Percentiles rank a stretch among this genome's conserved stretches.
phyloP scores from a whole-genome alignment of 2,888 invertebrate species.

The Cosmopolites sordidus region DNA sequence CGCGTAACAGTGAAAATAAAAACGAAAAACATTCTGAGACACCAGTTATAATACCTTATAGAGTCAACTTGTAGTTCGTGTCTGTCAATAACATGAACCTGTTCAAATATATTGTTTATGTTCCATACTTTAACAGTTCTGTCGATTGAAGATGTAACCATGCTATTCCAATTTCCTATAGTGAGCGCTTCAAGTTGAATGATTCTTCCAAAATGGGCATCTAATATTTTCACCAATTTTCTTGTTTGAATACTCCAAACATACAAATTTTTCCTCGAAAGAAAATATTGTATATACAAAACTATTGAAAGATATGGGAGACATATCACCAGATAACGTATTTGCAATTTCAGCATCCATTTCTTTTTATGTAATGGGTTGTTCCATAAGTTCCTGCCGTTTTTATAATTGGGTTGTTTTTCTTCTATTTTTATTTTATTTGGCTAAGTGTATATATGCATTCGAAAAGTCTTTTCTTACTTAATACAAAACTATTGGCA shows the following conservation, averaged over 20 bases:
- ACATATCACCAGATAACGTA: too few species aligned
- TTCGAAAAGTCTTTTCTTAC: too few species aligned
- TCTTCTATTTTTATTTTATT: too few species aligned
- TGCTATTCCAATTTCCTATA: conserved; percentile 86
- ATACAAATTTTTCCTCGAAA: conserved; percentile 73
- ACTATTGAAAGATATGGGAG: too few species aligned
- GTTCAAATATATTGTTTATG: conserved; percentile 97
- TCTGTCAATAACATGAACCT: conserved; percentile 91
- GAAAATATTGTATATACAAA: too few species aligned
- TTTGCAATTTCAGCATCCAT: too few species aligned
- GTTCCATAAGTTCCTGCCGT: too few species aligned
- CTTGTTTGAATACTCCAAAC: conserved; percentile 84
- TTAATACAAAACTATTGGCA: too few species aligned
- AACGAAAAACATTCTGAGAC: too few species aligned
- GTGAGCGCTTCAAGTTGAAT: conserved; percentile 86
- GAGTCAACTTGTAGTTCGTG: conserved; percentile 94
- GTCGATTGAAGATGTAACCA: conserved; percentile 96
- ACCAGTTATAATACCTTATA: conserved; percentile 67
- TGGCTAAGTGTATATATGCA: too few species aligned
- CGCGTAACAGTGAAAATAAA: neutral
- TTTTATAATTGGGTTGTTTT: too few species aligned
- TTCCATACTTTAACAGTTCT: conserved; percentile 99
- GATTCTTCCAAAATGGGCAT: conserved; percentile 95
- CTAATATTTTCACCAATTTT: conserved; percentile 83
- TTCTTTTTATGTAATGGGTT: too few species aligned